Conservation (phyloP, 2,888 invertebrate species). For the Cerceris rybyensis region DNA sequence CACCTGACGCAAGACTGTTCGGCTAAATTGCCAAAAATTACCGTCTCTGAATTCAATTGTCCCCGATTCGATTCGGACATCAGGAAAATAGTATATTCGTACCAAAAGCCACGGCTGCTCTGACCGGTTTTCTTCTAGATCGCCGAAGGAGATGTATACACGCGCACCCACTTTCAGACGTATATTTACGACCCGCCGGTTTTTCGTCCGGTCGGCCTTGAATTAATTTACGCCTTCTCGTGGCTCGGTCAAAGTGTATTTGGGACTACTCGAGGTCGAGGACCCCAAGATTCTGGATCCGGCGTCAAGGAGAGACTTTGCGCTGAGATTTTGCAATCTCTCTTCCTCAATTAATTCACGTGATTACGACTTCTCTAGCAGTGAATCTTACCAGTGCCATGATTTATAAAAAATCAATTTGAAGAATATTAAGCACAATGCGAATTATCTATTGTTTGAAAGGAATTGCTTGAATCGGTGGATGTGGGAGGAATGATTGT, state of each 20-base stretch:
- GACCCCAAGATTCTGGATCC: background rate
- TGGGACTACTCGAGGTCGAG: slow-evolving; percentile 8
- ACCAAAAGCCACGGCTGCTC: slow-evolving; percentile 13
- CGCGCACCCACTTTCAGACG: background rate
- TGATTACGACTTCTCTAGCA: too few species aligned
- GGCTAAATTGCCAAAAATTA: background rate
- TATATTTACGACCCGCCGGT: slow-evolving; percentile 12
- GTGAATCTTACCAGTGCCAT: too few species aligned
- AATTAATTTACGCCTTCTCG: slow-evolving; percentile 37
- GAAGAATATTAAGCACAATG: background rate
- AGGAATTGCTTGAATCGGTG: background rate
- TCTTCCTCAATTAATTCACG: too few species aligned
- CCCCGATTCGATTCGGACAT: slow-evolving; percentile 19
- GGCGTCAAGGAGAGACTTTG: background rate
- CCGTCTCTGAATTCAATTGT: slow-evolving; percentile 37
- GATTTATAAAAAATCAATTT: too few species aligned
- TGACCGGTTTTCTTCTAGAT: slow-evolving; percentile 1
- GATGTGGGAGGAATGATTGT: background rate
- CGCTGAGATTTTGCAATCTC: too few species aligned
- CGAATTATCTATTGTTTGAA: background rate
- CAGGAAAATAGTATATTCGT: slow-evolving; percentile 46
- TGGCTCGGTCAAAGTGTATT: slow-evolving; percentile 13
- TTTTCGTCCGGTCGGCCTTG: slow-evolving; percentile 37
- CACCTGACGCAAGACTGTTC: too few species aligned
- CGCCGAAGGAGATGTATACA: slow-evolving; percentile 3